Percentiles rank a stretch among this genome's conserved stretches.
These are phyloP conservation scores for Thermophis baileyi DNA, from an alignment of 2,113 vertebrate species.

Conservation along the genomic window DNA sequence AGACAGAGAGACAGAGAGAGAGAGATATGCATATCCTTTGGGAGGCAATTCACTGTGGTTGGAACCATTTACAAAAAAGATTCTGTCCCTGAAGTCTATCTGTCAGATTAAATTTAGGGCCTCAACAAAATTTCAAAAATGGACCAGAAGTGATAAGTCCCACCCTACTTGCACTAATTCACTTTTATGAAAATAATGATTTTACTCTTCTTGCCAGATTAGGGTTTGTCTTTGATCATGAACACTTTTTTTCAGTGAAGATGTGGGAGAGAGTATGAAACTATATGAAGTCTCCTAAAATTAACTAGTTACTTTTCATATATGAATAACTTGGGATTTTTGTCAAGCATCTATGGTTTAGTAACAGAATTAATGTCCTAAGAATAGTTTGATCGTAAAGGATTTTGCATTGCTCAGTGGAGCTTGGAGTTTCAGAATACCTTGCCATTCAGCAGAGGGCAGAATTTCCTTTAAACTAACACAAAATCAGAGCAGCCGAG, in stretches of 20 bases:
- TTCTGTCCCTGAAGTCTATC: not conserved
- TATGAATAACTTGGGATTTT: not conserved
- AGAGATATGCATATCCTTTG: not conserved
- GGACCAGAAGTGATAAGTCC: not conserved
- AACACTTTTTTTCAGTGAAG: not conserved
- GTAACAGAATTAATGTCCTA: not conserved
- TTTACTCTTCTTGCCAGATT: not conserved
- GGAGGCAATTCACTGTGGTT: not conserved
- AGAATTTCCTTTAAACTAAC: not conserved
- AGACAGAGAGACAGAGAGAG: too few species aligned
- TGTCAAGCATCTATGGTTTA: not conserved
- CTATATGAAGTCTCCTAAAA: not conserved
- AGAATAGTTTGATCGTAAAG: not conserved
- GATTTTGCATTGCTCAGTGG: not conserved
- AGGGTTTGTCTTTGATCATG: not conserved
- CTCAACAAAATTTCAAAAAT: not conserved
- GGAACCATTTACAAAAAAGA: not conserved
- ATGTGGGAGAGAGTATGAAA: not conserved
- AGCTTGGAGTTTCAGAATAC: not conserved
- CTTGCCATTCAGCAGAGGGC: not conserved
- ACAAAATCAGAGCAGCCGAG: not conserved
- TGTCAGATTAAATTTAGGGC: not conserved
- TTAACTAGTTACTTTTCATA: not conserved
- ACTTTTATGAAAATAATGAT: not conserved
- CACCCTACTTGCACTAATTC: not conserved